A percentile compares a stretch with the other conserved stretches of the same genome.
Conservation (phyloP, 2,797 vertebrate genomes). For the Pseudochirops cupreus region DNA sequence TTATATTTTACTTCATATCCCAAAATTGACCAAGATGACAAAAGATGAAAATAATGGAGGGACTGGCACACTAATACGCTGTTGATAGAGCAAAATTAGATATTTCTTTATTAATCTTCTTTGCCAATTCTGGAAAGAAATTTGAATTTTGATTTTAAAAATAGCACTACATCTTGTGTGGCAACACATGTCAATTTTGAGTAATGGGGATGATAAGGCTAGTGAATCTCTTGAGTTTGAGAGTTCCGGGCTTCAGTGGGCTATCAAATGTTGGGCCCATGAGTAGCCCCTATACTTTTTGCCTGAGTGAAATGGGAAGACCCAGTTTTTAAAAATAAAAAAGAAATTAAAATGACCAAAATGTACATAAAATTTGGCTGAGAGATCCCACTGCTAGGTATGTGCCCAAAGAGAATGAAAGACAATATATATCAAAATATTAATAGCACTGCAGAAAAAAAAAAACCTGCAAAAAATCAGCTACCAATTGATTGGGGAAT, state of each 20-base stretch:
- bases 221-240: neutral
- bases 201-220: neutral
- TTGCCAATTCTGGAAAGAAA: neutral
- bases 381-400: neutral
- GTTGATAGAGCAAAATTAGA: neutral
- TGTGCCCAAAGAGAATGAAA: neutral
- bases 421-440: neutral
- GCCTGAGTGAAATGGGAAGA: neutral
- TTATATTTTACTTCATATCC: neutral
- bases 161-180: neutral
- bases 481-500: neutral
- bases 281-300: neutral
- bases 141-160: neutral
- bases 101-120: neutral
- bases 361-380: neutral
- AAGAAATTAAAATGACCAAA: neutral
- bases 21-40: neutral
- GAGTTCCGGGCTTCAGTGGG: neutral
- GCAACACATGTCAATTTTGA: neutral
- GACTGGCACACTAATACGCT: neutral
- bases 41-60: neutral
- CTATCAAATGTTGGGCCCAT: neutral
- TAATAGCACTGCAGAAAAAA: neutral
- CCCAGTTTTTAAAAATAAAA: neutral
- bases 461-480: neutral